phyloP scores from a whole-genome alignment of 2,888 invertebrate species.

The Theodoxus fluviatilis region DNA sequence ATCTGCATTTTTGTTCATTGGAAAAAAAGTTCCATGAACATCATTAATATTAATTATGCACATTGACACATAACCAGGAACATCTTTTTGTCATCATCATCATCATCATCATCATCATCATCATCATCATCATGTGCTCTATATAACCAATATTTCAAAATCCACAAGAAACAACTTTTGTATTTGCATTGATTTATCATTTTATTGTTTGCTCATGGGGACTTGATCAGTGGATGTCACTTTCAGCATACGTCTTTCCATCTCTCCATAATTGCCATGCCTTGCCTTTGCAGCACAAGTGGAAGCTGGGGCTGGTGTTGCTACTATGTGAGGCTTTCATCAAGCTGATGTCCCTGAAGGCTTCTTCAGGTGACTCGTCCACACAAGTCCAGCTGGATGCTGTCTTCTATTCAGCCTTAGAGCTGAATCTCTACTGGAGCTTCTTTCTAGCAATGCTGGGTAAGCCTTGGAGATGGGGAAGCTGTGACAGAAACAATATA shows the following conservation, averaged over 20 bases:
- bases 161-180: not conserved
- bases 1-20: too few relatives aligned
- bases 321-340: conserved; percentile 81
- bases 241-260: not conserved
- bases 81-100: too few relatives aligned
- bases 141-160: not conserved
- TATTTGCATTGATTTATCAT: not conserved
- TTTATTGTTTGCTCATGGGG: not conserved
- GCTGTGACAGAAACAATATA: too few relatives aligned
- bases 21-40: too few relatives aligned
- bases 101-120: too few relatives aligned
- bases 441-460: not conserved
- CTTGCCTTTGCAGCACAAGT: conserved; percentile 70
- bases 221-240: not conserved
- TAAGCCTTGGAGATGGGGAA: too few relatives aligned
- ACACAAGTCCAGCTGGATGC: conserved; percentile 34
- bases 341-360: conserved; percentile 65
- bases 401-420: conserved; percentile 42
- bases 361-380: conserved; percentile 19
- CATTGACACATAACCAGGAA: too few relatives aligned
- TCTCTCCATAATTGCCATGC: not conserved
- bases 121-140: too few relatives aligned
- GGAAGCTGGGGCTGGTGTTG: conserved; percentile 82
- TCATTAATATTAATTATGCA: too few relatives aligned
- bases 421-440: conserved; percentile 8